Conservation (phyloP, 2,888 invertebrate genomes). For the Chymomyza fuscimana region DNA sequence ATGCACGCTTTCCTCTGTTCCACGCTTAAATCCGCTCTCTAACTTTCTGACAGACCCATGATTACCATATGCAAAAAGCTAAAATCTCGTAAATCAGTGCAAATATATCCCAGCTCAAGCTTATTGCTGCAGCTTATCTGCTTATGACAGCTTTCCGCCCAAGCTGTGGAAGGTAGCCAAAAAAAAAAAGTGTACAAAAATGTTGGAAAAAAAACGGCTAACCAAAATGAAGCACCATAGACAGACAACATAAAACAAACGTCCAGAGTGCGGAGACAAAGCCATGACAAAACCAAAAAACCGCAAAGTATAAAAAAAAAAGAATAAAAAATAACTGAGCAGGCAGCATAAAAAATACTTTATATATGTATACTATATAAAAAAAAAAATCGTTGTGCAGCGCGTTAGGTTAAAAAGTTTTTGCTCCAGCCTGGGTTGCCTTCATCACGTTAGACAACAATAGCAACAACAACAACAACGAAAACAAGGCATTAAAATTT, state of each 20-base stretch:
- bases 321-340: slow-evolving; percentile 17
- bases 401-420: slow-evolving; percentile 45
- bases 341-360: slow-evolving; percentile 48
- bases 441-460: slow-evolving; percentile 53
- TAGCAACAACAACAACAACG: slow-evolving; percentile 14
- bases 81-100: slow-evolving; percentile 72
- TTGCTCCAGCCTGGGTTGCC: slow-evolving; percentile 43
- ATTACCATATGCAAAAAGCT: slow-evolving; percentile 73
- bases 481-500: slow-evolving; percentile 47
- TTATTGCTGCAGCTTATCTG: slow-evolving; percentile 79
- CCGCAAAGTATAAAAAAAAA: slow-evolving; percentile 54
- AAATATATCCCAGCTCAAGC: slow-evolving; percentile 72
- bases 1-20: slow-evolving; percentile 49
- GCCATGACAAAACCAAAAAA: slow-evolving; percentile 54
- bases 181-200: slow-evolving; percentile 16
- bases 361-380: slow-evolving; percentile 21
- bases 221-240: slow-evolving; percentile 50
- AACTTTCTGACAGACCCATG: slow-evolving; percentile 43
- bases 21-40: slow-evolving; percentile 15
- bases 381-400: slow-evolving; percentile 11
- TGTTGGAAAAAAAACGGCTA: slow-evolving; percentile 19
- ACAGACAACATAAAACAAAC: slow-evolving; percentile 69
- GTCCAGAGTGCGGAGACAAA: slow-evolving; percentile 57
- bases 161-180: slow-evolving; percentile 22
- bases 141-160: slow-evolving; percentile 79